A percentile compares a stretch with the other conserved stretches of the same genome.
These are phyloP conservation scores for Agapornis roseicollis DNA, from an alignment of 2,113 vertebrate genomes.

Conservation along the genomic window DNA sequence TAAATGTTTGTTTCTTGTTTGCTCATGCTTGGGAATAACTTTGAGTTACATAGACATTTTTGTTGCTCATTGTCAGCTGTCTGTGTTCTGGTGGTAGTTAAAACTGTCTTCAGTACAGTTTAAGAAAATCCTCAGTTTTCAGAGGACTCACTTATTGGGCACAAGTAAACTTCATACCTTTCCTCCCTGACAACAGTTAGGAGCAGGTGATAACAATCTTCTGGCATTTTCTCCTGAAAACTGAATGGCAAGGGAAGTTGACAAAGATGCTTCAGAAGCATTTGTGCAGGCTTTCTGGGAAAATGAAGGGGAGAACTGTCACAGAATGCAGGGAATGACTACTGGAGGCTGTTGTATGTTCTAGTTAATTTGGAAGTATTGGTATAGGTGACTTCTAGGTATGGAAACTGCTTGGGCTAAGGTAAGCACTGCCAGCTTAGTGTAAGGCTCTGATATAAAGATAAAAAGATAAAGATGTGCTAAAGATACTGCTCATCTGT, in stretches of 20 bases:
- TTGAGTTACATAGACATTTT: neutral
- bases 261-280: neutral
- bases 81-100: neutral
- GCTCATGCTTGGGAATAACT: neutral
- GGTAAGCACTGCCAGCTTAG: neutral
- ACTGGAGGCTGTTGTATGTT: neutral
- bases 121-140: neutral
- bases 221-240: neutral
- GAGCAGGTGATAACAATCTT: neutral
- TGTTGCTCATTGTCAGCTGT: neutral
- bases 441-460: neutral
- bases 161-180: neutral
- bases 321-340: no score
- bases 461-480: neutral
- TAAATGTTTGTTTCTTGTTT: neutral
- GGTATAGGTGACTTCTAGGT: neutral
- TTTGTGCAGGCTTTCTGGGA: neutral
- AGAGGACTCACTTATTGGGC: neutral
- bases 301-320: neutral
- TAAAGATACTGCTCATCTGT: neutral
- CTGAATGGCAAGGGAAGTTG: neutral
- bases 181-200: neutral
- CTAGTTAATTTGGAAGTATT: neutral
- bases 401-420: neutral
- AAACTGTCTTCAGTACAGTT: neutral